These are phyloP conservation scores for Achatina immaculata DNA, from an alignment of 1,140 invertebrate species.

Conservation along the genomic window DNA sequence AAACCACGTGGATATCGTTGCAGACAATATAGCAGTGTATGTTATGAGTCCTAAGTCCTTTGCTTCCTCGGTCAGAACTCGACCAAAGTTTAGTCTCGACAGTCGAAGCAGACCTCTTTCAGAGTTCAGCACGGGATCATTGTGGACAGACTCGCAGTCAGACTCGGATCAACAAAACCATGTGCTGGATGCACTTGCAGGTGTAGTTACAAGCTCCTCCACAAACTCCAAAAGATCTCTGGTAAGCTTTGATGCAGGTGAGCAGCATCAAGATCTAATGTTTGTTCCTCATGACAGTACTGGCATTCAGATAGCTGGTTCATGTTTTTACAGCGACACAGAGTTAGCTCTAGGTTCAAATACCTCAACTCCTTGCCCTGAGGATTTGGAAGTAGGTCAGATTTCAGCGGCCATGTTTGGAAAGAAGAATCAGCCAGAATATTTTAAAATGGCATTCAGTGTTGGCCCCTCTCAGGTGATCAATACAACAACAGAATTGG, in stretches of 20 bases:
- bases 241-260: background rate
- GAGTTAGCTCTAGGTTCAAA: background rate
- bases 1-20: background rate
- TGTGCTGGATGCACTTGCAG: background rate
- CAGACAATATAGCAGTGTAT: conserved; percentile 31
- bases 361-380: conserved; percentile 29
- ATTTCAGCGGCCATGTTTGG: conserved; percentile 33
- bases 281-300: background rate
- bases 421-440: background rate
- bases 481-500: background rate
- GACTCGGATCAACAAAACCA: background rate
- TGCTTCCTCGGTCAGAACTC: background rate
- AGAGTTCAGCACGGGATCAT: background rate
- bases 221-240: too few relatives aligned
- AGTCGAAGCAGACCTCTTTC: background rate
- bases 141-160: background rate
- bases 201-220: background rate
- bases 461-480: background rate
- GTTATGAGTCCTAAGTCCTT: conserved; percentile 33
- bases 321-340: background rate
- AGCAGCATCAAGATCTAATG: background rate
- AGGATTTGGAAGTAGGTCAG: conserved; percentile 39
- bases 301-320: background rate
- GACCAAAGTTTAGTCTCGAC: background rate
- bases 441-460: background rate